phyloP scores from a whole-genome alignment of 2,797 vertebrate genomes.

The Hypotaenidia philippensis region DNA sequence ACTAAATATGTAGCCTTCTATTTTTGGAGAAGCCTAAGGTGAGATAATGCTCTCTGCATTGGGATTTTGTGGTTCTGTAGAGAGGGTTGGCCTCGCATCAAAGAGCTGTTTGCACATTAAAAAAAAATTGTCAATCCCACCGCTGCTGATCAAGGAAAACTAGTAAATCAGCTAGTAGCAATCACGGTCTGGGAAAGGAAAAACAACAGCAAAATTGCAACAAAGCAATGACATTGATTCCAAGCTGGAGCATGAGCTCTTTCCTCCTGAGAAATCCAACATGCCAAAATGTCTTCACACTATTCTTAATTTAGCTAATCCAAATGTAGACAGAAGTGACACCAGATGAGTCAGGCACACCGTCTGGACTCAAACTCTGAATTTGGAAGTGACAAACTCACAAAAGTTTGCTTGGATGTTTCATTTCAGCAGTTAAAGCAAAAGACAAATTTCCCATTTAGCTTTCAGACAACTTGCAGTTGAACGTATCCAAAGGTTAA shows the following conservation, averaged over 20 bases:
- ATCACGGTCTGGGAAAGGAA: not conserved
- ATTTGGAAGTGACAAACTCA: slow-evolving; percentile 37
- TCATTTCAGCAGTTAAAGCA: slow-evolving; percentile 32
- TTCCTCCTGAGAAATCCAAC: not conserved
- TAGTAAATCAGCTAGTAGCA: slow-evolving; percentile 13
- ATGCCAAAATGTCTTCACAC: not conserved
- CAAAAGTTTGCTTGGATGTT: slow-evolving; percentile 30
- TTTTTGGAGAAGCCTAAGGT: slow-evolving; percentile 35
- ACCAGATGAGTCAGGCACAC: slow-evolving; percentile 58
- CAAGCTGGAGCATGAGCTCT: not conserved
- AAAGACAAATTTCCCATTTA: not conserved
- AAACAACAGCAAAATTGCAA: not conserved
- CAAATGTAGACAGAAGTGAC: slow-evolving; percentile 46
- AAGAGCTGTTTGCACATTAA: slow-evolving; percentile 22
- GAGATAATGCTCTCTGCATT: not conserved
- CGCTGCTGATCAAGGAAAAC: slow-evolving; percentile 4
- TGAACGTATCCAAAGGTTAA: not conserved
- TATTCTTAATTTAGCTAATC: slow-evolving; percentile 52
- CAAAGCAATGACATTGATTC: not conserved
- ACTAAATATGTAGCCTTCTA: slow-evolving; percentile 30
- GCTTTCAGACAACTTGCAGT: not conserved
- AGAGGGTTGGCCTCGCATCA: not conserved
- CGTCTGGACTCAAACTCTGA: slow-evolving; percentile 40
- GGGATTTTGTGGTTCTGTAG: not conserved
- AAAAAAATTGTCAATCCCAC: slow-evolving; percentile 14